Percentiles rank a stretch among this genome's conserved stretches.
Conservation (phyloP, 2,113 vertebrate species). For the Garra rufa region DNA sequence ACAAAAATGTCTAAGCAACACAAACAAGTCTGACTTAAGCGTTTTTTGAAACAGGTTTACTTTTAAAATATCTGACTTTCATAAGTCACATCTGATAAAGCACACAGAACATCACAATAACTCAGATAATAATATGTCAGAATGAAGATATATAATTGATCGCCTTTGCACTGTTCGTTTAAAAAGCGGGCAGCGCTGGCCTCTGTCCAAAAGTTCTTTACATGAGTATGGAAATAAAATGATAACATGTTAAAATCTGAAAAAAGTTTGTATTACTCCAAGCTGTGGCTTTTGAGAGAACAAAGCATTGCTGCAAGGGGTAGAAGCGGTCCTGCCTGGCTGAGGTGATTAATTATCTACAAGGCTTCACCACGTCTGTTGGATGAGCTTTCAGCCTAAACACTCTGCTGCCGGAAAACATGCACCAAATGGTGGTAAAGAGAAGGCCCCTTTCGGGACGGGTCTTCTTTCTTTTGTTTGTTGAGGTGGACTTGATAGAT, state of each 20-base stretch:
- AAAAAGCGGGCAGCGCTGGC: background rate
- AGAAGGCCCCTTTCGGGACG: constrained; percentile 36
- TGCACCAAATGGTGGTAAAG: constrained; percentile 70
- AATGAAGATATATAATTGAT: background rate
- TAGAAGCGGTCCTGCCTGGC: constrained; percentile 74
- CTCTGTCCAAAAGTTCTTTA: background rate
- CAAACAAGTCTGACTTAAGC: background rate
- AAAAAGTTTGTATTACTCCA: background rate
- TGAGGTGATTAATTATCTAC: constrained; percentile 84
- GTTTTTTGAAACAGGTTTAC: background rate
- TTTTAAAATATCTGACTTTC: background rate
- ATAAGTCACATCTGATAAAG: background rate
- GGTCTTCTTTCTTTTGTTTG: constrained; percentile 60
- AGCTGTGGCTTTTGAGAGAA: constrained; percentile 62
- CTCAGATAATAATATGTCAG: background rate
- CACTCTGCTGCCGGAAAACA: constrained; percentile 74
- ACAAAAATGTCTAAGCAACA: background rate
- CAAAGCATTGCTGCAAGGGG: constrained; percentile 72
- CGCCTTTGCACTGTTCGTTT: background rate
- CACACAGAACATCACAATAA: background rate
- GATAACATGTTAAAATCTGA: background rate
- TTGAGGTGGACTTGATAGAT: constrained; percentile 19
- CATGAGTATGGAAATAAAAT: background rate
- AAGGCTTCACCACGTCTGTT: constrained; percentile 74
- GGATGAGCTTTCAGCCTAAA: constrained; percentile 42